Conservation (phyloP, 2,797 vertebrate species). For the Loriculus beryllinus region DNA sequence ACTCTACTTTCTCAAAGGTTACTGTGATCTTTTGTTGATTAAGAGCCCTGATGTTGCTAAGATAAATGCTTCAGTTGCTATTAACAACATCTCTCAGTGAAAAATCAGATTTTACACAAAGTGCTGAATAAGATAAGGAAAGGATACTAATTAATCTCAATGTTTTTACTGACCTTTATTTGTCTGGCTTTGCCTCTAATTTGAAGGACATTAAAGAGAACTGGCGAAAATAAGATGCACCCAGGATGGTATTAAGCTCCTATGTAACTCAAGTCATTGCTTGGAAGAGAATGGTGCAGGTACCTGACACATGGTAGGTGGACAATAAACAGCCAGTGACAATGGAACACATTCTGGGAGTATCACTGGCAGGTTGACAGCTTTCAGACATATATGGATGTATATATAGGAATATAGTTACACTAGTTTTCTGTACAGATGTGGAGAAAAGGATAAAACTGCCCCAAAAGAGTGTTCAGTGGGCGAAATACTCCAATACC, state of each 20-base stretch:
- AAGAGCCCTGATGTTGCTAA: not conserved
- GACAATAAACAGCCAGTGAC: not conserved
- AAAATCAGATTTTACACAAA: not conserved
- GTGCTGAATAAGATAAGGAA: not conserved
- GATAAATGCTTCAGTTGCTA: not conserved
- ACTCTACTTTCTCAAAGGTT: slow-evolving; percentile 18
- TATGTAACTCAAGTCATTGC: not conserved
- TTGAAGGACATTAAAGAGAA: not conserved
- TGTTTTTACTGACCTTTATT: not conserved
- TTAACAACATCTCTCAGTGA: not conserved
- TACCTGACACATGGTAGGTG: not conserved
- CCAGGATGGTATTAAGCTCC: not conserved
- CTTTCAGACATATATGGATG: not conserved
- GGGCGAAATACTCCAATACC: not conserved
- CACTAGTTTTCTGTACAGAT: not conserved
- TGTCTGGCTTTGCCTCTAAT: not conserved
- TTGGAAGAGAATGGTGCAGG: not conserved
- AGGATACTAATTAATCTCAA: not conserved
- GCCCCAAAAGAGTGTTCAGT: not conserved
- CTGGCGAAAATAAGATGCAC: not conserved
- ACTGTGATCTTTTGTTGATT: slow-evolving; percentile 1
- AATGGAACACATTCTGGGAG: not conserved
- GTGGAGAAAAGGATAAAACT: not conserved
- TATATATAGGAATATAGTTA: not conserved
- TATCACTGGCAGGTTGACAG: not conserved